These are phyloP conservation scores for Oxyteleia sp. DNA, from an alignment of 2,888 invertebrate genomes.

Conservation along the genomic window DNA sequence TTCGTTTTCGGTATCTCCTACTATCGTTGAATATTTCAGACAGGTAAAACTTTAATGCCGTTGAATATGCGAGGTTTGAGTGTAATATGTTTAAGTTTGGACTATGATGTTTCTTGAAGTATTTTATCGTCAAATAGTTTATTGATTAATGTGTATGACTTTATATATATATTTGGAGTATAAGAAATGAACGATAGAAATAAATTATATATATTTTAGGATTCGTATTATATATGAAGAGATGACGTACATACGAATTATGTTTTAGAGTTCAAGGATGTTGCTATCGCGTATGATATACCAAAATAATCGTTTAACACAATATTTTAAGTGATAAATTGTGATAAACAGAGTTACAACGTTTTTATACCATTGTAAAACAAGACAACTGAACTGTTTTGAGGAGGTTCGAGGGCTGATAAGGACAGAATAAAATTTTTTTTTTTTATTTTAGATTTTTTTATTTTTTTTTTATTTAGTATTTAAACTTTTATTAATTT, in stretches of 20 bases:
- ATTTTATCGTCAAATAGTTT: conserved; percentile 29
- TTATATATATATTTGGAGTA: conserved; percentile 1
- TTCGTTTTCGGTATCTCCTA: too few relatives aligned
- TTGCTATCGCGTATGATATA: background rate
- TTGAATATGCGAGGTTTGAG: too few relatives aligned
- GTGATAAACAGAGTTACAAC: conserved; percentile 2
- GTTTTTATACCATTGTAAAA: too few relatives aligned
- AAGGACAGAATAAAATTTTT: too few relatives aligned
- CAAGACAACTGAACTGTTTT: too few relatives aligned
- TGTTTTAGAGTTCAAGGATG: background rate
- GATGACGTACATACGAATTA: background rate
- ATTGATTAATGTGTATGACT: conserved; percentile 12
- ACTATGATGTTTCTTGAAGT: conserved; percentile 7
- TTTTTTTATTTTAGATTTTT: too few relatives aligned
- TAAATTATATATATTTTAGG: conserved; percentile 29
- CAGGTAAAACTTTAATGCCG: too few relatives aligned
- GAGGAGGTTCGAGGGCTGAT: too few relatives aligned
- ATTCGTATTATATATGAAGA: background rate
- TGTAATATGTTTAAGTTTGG: conserved; percentile 20
- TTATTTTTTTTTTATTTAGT: too few relatives aligned
- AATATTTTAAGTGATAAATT: conserved; percentile 21
- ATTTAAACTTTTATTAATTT: too few relatives aligned
- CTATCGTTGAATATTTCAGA: too few relatives aligned
- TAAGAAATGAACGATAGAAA: conserved; percentile 1
- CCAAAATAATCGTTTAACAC: background rate